These are phyloP conservation scores for Meiosimyza platycephala DNA, from an alignment of 2,888 invertebrate genomes.

Conservation along the genomic window DNA sequence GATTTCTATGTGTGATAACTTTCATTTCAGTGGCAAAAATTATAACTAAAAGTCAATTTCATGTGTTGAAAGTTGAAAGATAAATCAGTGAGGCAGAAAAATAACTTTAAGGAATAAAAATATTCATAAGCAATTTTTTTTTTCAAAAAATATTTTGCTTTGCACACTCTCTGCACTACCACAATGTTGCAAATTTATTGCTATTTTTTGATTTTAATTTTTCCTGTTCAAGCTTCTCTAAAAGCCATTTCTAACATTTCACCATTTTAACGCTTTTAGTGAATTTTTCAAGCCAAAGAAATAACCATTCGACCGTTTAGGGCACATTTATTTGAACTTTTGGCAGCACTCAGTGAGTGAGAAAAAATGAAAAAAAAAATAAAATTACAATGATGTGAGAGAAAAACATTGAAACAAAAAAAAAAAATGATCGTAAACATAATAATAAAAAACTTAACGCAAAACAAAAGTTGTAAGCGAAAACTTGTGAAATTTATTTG, in stretches of 20 bases:
- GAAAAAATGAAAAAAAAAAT: background rate
- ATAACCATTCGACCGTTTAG: slow-evolving; percentile 32
- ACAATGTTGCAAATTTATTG: slow-evolving; percentile 29
- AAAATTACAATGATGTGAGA: background rate
- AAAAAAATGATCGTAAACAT: slow-evolving; percentile 26
- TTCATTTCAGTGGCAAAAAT: too few species aligned
- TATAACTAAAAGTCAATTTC: too few species aligned
- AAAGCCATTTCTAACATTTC: slow-evolving; percentile 28
- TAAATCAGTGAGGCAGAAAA: background rate
- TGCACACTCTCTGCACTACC: slow-evolving; percentile 13
- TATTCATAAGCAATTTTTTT: slow-evolving; percentile 7
- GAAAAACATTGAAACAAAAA: slow-evolving; percentile 21
- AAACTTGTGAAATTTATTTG: slow-evolving; percentile 43
- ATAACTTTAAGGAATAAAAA: background rate
- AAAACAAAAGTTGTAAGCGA: slow-evolving; percentile 41
- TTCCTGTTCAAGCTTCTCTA: background rate
- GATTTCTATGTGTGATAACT: too few species aligned
- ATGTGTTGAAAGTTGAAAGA: too few species aligned
- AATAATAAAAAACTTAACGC: slow-evolving; percentile 40
- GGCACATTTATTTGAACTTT: slow-evolving; percentile 23
- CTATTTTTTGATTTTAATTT: slow-evolving; percentile 25
- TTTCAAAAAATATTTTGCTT: background rate
- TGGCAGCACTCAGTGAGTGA: background rate
- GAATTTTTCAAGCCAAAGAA: slow-evolving; percentile 12
- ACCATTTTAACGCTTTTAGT: slow-evolving; percentile 26